Conservation (phyloP, 1,140 invertebrate species). For the Psix sp. region DNA sequence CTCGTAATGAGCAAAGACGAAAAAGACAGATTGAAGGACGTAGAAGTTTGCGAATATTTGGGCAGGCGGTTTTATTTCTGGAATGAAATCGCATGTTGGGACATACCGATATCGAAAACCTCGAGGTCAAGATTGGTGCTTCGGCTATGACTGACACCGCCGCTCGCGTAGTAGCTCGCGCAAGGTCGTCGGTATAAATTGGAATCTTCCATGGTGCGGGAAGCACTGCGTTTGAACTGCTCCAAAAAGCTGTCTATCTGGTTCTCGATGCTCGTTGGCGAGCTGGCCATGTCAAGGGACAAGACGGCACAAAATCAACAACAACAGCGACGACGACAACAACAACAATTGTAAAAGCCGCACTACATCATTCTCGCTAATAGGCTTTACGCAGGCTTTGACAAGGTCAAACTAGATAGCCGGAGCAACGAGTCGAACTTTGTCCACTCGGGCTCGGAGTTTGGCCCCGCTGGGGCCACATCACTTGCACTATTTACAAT, state of each 20-base stretch:
- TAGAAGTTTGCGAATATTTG: no score
- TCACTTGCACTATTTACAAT: not conserved
- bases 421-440: no score
- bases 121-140: slow-evolving; percentile 73
- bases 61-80: no score
- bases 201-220: slow-evolving; percentile 83
- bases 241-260: slow-evolving; percentile 89
- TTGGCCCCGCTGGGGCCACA: not conserved
- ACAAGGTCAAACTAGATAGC: not conserved
- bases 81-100: no score
- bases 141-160: slow-evolving; percentile 70
- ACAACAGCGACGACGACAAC: slow-evolving; percentile 4
- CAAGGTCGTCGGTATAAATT: slow-evolving; percentile 59
- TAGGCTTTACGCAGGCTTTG: not conserved
- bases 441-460: no score
- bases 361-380: slow-evolving; percentile 6
- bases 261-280: slow-evolving; percentile 84
- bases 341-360: not conserved
- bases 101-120: slow-evolving; percentile 72
- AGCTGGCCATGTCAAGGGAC: slow-evolving; percentile 78
- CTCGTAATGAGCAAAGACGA: no score
- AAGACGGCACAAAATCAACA: slow-evolving; percentile 2
- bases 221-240: slow-evolving; percentile 86
- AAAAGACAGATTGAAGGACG: no score
- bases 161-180: slow-evolving; percentile 65